Evolutionary conservation across 2,888 invertebrate genomes (phyloP), one percentile per base, ranked within the genome.

Genomic region (Lymantria dispar): DNA sequence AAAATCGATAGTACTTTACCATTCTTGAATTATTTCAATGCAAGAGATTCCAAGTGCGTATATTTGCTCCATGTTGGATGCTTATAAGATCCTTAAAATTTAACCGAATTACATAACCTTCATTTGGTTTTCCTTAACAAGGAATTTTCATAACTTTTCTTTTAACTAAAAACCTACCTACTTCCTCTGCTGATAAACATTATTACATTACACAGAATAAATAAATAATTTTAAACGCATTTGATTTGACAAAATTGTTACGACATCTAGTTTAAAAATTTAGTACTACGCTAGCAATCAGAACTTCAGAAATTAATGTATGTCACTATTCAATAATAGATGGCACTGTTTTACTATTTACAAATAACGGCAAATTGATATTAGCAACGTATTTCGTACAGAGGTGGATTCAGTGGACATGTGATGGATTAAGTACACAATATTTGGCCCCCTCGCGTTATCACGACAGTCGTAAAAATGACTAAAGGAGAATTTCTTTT

Each of bases 1-100:
- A 5, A 33, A 33, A 33, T 33, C 22, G 5, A 22, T 33, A 33
- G 60, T 48, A 57, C 49, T 54, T 39, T 73, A 88, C 88, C 85
- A 79, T 36, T 83, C 62, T 55, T 89, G 89, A 7, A 87, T 57
- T 15, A 71, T 62, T 62, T 86, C 75, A 11, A 88, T 88, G 43
- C 75, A 74, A 3, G 71, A 54, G 0, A 89, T 70, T 3, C 87
- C 89, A 9, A 87, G 56, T 0, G 83, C 87, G 72, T 87, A 84
- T 0, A 89, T 39, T 41, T 78, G 80, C 55, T 89, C 88, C 87
- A 87, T 88, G 3, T 11, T 49, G 39, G 1, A 38, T 15, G 40
- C 1, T 7, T 40, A 40, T 38, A 38, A 38, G 1, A n/a, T 13
- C 1, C n/a, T 10, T 38, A n/a, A 38, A 12, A n/a, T 11, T 12